Conservation (phyloP, 53 echinoderm and acorn worm genomes). For the Henricia sp. region DNA sequence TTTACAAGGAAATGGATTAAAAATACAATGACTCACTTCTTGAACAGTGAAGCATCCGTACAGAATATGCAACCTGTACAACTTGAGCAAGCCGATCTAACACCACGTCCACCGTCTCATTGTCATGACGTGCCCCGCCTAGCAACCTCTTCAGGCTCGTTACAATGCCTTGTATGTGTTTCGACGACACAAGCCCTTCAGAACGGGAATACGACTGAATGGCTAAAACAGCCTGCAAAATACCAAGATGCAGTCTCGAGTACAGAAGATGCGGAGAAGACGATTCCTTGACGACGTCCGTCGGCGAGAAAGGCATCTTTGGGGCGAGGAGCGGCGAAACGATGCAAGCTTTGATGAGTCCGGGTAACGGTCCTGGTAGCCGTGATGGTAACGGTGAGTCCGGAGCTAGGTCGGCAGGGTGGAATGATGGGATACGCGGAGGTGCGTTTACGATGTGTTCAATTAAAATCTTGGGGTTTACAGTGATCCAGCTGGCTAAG, state of each 20-base stretch:
- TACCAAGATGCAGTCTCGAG: conserved; percentile 56
- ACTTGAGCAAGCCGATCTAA: conserved; percentile 68
- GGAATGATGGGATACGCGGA: conserved; percentile 63
- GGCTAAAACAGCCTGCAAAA: conserved; percentile 58
- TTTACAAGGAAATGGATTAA: background rate
- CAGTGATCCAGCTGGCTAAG: conserved; percentile 50
- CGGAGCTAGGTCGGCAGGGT: background rate
- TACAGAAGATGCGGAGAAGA: conserved; percentile 19
- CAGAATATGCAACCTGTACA: conserved; percentile 60
- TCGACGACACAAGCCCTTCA: conserved; percentile 36
- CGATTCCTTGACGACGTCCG: conserved; percentile 1
- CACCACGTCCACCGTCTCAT: conserved; percentile 29
- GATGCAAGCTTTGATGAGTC: conserved; percentile 67
- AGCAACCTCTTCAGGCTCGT: conserved; percentile 37
- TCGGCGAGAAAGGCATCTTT: background rate
- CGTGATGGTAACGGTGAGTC: background rate
- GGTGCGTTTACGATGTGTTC: conserved; percentile 54
- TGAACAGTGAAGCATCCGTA: conserved; percentile 46
- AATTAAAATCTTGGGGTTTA: conserved; percentile 51
- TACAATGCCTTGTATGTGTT: conserved; percentile 37
- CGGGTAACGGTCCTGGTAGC: conserved; percentile 55
- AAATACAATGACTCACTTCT: conserved; percentile 41
- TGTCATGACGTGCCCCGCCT: background rate
- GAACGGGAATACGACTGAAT: conserved; percentile 27
- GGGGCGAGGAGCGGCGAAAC: background rate